Percentiles rank a stretch among this genome's conserved stretches.
Evolutionary conservation across 2,888 invertebrate species (phyloP).

Genomic region (Tiphia femorata): DNA sequence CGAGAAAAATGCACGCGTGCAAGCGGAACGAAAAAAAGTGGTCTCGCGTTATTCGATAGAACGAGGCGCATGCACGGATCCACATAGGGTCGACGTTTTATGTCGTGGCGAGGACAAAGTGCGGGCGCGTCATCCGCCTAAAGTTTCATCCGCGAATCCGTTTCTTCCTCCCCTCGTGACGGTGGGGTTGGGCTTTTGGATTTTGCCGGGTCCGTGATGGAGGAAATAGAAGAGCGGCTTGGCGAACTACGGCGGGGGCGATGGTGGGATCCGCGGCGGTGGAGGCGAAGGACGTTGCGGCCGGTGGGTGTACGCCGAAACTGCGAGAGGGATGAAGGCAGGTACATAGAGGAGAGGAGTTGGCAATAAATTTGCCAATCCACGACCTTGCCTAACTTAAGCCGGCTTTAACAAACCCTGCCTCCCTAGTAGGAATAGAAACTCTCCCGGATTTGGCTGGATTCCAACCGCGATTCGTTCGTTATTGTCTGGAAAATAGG

Average conservation of each 20-base stretch:
- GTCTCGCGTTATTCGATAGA: too few species aligned
- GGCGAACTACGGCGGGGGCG: not conserved
- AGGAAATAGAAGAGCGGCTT: not conserved
- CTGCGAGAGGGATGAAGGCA: not conserved
- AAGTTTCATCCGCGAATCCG: not conserved
- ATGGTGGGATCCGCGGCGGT: not conserved
- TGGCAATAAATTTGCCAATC: constrained; percentile 28
- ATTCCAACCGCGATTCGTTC: constrained; percentile 59
- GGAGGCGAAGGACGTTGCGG: not conserved
- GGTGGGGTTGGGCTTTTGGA: constrained; percentile 1
- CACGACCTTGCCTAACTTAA: constrained; percentile 61
- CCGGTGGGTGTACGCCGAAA: not conserved
- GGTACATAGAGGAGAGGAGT: not conserved
- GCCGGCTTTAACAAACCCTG: constrained; percentile 63
- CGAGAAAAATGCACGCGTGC: too few species aligned
- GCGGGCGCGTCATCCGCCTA: not conserved
- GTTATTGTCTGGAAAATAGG: constrained; percentile 66
- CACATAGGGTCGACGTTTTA: not conserved
- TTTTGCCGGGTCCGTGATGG: not conserved
- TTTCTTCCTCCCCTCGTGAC: too few species aligned
- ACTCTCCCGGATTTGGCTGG: constrained; percentile 58
- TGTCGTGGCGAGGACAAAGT: not conserved
- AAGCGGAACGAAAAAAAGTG: too few species aligned
- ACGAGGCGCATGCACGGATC: too few species aligned
- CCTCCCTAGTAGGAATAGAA: constrained; percentile 45